Evolutionary conservation across 2,888 invertebrate genomes (phyloP).

Genomic region (Drosophila crucigera): DNA sequence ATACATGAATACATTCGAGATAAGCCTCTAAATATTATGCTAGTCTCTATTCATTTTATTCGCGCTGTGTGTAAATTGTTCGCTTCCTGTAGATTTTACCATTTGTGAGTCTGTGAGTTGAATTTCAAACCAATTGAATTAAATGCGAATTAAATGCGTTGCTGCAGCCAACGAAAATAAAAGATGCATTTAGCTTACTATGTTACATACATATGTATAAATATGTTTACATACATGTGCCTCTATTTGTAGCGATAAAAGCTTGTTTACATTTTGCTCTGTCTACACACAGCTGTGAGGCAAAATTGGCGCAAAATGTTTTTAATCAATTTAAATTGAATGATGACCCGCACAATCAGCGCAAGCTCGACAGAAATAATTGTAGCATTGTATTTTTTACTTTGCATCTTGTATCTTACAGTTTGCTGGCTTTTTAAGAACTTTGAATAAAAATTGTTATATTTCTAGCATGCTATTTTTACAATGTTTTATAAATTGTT

Average conservation of each 20-base stretch:
- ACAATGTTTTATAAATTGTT: constrained; percentile 5
- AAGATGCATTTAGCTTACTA: constrained; percentile 49
- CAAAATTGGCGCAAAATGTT: constrained; percentile 75
- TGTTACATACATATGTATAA: constrained; percentile 2
- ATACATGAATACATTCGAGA: background rate
- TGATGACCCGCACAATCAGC: constrained; percentile 83
- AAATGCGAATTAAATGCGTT: constrained; percentile 72
- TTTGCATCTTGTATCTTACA: constrained; percentile 26
- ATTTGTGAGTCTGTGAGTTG: constrained; percentile 51
- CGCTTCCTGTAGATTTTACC: constrained; percentile 62
- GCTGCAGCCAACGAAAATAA: constrained; percentile 52
- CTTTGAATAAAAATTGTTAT: constrained; percentile 23
- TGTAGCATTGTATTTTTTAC: constrained; percentile 48
- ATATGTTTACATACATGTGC: background rate
- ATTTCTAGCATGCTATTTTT: constrained; percentile 5
- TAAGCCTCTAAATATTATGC: constrained; percentile 6
- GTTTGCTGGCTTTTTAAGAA: constrained; percentile 16
- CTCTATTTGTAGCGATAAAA: constrained; percentile 11
- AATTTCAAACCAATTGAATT: constrained; percentile 72
- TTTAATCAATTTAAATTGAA: constrained; percentile 84
- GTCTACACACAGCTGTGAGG: constrained; percentile 17
- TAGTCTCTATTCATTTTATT: constrained; percentile 30
- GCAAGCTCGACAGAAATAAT: constrained; percentile 30
- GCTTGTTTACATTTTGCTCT: constrained; percentile 35
- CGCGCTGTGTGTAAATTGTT: constrained; percentile 66